Percentiles rank a stretch among this genome's conserved stretches.
Conservation (phyloP, 2,113 vertebrate species). For the Pterocles burchelli region DNA sequence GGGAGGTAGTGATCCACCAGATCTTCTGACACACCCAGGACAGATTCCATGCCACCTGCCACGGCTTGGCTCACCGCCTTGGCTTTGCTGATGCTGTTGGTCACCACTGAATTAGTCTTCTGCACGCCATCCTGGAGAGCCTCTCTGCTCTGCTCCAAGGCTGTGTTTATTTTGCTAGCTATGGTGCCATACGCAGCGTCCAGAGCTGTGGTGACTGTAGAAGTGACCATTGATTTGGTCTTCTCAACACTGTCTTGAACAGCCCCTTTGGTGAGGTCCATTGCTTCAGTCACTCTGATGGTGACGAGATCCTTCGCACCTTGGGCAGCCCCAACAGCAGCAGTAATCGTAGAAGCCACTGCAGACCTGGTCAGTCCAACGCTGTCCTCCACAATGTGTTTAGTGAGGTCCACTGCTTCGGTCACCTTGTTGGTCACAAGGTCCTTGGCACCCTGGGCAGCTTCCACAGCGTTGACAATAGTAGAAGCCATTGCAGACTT, state of each 20-base stretch:
- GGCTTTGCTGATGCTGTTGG: constrained; percentile 80
- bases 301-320: constrained; percentile 55
- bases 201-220: constrained; percentile 82
- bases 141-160: constrained; percentile 65
- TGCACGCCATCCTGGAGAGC: constrained; percentile 81
- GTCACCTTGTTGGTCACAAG: constrained; percentile 60
- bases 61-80: constrained; percentile 87
- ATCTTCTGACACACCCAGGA: constrained; percentile 83
- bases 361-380: constrained; percentile 82
- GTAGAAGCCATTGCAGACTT: constrained; percentile 79
- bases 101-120: constrained; percentile 80
- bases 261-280: constrained; percentile 75
- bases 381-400: constrained; percentile 78
- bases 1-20: constrained; percentile 91
- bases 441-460: constrained; percentile 15
- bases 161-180: constrained; percentile 69
- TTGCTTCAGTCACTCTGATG: constrained; percentile 59
- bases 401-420: constrained; percentile 36
- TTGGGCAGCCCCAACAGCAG: constrained; percentile 79
- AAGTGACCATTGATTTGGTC: constrained; percentile 82
- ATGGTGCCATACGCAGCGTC: constrained; percentile 84
- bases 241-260: constrained; percentile 83
- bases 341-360: constrained; percentile 79
- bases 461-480: constrained; percentile 78
- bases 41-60: constrained; percentile 82